A percentile compares a stretch with the other conserved stretches of the same genome.
phyloP scores from a whole-genome alignment of 2,797 vertebrate species.

The Fistularia tabacaria region DNA sequence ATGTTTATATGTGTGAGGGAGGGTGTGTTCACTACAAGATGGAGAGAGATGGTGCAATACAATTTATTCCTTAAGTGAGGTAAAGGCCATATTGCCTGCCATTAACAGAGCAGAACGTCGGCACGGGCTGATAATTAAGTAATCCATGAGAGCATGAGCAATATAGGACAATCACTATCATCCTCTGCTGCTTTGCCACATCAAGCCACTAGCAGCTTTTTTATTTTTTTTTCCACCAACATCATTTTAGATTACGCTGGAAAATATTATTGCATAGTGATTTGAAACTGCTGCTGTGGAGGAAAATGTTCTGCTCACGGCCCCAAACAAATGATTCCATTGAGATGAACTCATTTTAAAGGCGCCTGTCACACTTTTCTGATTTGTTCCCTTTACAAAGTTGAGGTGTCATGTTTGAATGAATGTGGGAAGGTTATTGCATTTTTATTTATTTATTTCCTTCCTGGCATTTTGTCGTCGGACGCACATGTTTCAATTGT shows the following conservation, averaged over 20 bases:
- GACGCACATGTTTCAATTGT: not conserved
- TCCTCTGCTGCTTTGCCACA: constrained; percentile 65
- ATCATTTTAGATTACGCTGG: constrained; percentile 71
- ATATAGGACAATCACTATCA: constrained; percentile 76
- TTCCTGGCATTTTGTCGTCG: constrained; percentile 4
- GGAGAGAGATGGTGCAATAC: constrained; percentile 73
- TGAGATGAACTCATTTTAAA: constrained; percentile 60
- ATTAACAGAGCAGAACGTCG: constrained; percentile 74
- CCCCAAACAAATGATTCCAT: constrained; percentile 64
- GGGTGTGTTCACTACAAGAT: constrained; percentile 65
- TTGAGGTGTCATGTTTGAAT: constrained; percentile 23
- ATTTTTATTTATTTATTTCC: constrained; percentile 13
- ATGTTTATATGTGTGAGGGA: constrained; percentile 69
- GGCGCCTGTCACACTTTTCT: constrained; percentile 55
- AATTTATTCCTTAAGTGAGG: constrained; percentile 79
- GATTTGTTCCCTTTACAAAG: constrained; percentile 44
- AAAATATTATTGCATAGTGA: constrained; percentile 73
- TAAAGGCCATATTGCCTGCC: constrained; percentile 73
- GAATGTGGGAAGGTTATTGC: constrained; percentile 13
- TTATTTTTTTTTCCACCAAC: constrained; percentile 29
- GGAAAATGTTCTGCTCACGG: constrained; percentile 62
- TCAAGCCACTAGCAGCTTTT: constrained; percentile 43
- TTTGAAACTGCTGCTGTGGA: constrained; percentile 63
- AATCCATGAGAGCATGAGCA: constrained; percentile 77
- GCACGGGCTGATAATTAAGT: constrained; percentile 79